phyloP scores from a whole-genome alignment of 2,113 vertebrate species.

The Acrocephalus arundinaceus region DNA sequence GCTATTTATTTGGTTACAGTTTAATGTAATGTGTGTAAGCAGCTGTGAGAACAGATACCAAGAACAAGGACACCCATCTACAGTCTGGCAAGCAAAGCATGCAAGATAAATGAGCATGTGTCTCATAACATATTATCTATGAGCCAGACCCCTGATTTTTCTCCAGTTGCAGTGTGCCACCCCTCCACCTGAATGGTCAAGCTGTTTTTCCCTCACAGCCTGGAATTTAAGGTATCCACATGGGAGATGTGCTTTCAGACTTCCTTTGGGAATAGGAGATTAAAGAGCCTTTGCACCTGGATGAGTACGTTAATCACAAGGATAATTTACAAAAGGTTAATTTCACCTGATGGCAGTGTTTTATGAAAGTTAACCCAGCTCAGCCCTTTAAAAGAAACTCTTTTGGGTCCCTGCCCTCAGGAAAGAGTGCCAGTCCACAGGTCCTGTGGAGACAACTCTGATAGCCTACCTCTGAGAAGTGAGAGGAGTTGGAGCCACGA shows the following conservation, averaged over 20 bases:
- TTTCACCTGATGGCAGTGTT: background rate
- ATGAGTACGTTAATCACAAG: background rate
- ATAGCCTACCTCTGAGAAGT: background rate
- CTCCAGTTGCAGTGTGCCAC: background rate
- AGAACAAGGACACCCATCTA: background rate
- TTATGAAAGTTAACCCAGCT: background rate
- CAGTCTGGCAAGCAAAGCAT: background rate
- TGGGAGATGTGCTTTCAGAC: background rate
- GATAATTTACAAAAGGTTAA: background rate
- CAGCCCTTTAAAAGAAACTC: background rate
- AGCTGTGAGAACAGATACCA: background rate
- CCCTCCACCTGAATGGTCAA: background rate
- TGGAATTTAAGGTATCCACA: background rate
- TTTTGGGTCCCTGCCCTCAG: background rate
- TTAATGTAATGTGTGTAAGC: background rate
- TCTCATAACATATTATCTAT: background rate
- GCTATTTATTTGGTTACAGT: background rate
- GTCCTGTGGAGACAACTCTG: fast-evolving
- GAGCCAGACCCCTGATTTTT: background rate
- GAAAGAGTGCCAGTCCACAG: background rate
- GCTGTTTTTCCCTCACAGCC: background rate
- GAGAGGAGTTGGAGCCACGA: background rate
- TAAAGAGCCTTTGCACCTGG: background rate
- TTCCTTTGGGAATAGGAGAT: background rate
- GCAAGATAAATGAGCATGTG: background rate